Evolutionary conservation across 2,113 vertebrate genomes (phyloP).

Genomic region (Diglossa brunneiventris): DNA sequence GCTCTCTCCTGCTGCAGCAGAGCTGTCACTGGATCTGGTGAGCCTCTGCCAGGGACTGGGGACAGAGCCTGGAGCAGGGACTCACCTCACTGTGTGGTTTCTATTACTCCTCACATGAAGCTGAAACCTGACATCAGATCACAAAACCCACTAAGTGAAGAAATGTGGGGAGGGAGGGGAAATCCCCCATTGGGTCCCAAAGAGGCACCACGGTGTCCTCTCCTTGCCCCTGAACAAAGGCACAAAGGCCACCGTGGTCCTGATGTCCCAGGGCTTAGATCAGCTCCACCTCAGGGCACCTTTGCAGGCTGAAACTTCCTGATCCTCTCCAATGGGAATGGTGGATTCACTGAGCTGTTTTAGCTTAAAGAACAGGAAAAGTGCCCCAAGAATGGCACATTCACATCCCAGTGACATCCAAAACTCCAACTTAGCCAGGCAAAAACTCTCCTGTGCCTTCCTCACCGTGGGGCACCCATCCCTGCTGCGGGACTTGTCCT

Average conservation of each 20-base stretch:
- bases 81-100: background rate
- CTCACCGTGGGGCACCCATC: fast-evolving
- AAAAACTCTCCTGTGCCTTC: background rate
- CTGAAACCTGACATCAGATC: background rate
- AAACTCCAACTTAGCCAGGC: background rate
- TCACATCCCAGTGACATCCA: background rate
- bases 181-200: background rate
- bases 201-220: fast-evolving
- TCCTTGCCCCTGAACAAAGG: background rate
- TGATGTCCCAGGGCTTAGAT: fast-evolving
- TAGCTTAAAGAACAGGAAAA: background rate
- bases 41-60: fast-evolving
- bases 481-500: background rate
- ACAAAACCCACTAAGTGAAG: background rate
- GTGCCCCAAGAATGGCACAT: fast-evolving
- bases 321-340: fast-evolving
- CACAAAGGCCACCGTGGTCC: fast-evolving
- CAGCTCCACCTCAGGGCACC: fast-evolving
- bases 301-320: background rate
- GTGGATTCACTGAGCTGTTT: background rate
- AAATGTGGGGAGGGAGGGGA: background rate
- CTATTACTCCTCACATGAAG: background rate
- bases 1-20: background rate
- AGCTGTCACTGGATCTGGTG: background rate
- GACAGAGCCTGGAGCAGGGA: background rate